These are phyloP conservation scores for Auanema freiburgensis DNA, from an alignment of 2,888 invertebrate genomes.

Conservation along the genomic window DNA sequence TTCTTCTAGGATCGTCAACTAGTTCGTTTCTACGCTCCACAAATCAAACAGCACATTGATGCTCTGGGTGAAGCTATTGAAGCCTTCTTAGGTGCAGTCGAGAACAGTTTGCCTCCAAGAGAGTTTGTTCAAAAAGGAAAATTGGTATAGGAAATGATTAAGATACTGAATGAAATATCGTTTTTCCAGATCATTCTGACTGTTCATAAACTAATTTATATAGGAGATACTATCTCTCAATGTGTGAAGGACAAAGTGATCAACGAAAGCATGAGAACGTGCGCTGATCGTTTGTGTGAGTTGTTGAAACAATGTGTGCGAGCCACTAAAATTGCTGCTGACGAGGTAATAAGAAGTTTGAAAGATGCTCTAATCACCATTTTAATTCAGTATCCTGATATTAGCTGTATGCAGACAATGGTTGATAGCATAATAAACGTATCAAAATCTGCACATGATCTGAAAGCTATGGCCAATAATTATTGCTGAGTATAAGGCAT, in stretches of 20 bases:
- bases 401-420: constrained; percentile 87
- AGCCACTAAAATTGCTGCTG: constrained; percentile 86
- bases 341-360: constrained; percentile 69
- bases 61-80: constrained; percentile 86
- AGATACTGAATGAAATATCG: neutral
- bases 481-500: constrained; percentile 14
- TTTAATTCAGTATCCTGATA: constrained; percentile 76
- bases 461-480: constrained; percentile 69
- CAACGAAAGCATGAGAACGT: constrained; percentile 16
- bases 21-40: constrained; percentile 83
- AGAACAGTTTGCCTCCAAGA: constrained; percentile 89
- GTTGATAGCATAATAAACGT: constrained; percentile 85
- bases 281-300: constrained; percentile 72
- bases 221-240: constrained; percentile 86
- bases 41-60: constrained; percentile 81
- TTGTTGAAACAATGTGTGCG: constrained; percentile 81
- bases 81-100: constrained; percentile 86
- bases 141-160: constrained; percentile 72
- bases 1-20: constrained; percentile 69
- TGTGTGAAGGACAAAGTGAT: constrained; percentile 25
- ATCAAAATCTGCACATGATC: constrained; percentile 80
- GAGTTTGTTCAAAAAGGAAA: constrained; percentile 88
- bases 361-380: neutral
- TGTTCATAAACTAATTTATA: constrained; percentile 88
- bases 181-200: constrained; percentile 72